Percentiles rank a stretch among this genome's conserved stretches.
phyloP scores from a whole-genome alignment of 2,888 invertebrate species.

The Neoascia interrupta region DNA sequence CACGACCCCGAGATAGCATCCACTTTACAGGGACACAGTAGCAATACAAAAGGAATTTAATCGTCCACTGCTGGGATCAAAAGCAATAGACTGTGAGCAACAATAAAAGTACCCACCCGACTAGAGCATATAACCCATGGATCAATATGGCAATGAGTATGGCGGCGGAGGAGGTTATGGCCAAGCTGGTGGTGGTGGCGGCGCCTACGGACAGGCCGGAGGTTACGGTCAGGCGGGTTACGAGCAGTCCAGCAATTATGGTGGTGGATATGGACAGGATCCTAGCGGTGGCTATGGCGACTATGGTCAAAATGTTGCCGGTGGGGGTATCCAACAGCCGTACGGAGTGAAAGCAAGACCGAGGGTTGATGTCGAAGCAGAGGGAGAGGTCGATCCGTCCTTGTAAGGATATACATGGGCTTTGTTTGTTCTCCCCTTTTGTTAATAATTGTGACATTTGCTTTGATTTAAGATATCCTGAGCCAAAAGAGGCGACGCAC shows the following conservation, averaged over 20 bases:
- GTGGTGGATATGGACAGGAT: slow-evolving; percentile 69
- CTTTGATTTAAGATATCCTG: slow-evolving; percentile 84
- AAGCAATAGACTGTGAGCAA: slow-evolving; percentile 28
- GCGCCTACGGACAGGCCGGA: slow-evolving; percentile 58
- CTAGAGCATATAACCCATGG: no score
- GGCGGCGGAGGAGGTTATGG: slow-evolving; percentile 73
- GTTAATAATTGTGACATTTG: neutral
- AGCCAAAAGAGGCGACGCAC: slow-evolving; percentile 93
- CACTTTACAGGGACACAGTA: slow-evolving; percentile 22
- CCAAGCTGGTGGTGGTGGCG: slow-evolving; percentile 71
- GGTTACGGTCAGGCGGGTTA: slow-evolving; percentile 66
- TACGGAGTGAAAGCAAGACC: slow-evolving; percentile 82
- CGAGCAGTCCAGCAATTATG: slow-evolving; percentile 66
- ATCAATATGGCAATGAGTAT: slow-evolving; percentile 73
- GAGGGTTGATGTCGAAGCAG: slow-evolving; percentile 89
- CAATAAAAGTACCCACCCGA: no score
- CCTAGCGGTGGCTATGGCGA: slow-evolving; percentile 51
- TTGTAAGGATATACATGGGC: slow-evolving; percentile 82
- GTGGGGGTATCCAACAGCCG: slow-evolving; percentile 67
- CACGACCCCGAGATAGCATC: slow-evolving; percentile 33
- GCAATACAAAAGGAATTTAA: slow-evolving; percentile 49
- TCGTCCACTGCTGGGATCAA: slow-evolving; percentile 46
- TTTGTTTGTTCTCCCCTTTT: neutral
- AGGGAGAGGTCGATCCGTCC: slow-evolving; percentile 91
- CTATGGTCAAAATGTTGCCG: slow-evolving; percentile 36